phyloP scores from a whole-genome alignment of 1,140 invertebrate species.

The Goniozus legneri region DNA sequence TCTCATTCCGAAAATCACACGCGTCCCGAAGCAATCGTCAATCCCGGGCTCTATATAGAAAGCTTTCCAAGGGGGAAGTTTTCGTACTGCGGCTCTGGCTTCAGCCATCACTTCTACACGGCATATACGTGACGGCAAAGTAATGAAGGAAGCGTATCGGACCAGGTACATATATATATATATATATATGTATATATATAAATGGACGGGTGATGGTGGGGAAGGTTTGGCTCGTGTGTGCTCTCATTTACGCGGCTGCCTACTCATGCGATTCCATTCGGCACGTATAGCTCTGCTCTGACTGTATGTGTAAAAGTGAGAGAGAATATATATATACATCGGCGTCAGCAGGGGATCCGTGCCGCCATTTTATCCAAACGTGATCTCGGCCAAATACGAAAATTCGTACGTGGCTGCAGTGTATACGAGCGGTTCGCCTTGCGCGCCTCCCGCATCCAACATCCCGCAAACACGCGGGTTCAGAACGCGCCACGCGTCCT shows the following conservation, averaged over 20 bases:
- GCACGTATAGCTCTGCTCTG: conserved; percentile 10
- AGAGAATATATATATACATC: conserved; percentile 16
- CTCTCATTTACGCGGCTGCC: background rate
- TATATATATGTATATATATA: too few species aligned
- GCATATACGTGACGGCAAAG: conserved; percentile 28
- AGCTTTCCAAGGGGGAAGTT: too few species aligned
- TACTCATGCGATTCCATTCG: background rate
- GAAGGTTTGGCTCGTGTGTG: background rate
- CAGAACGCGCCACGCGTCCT: too few species aligned
- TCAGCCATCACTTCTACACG: conserved; percentile 1
- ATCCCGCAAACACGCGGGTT: too few species aligned
- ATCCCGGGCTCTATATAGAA: too few species aligned
- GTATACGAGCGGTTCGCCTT: conserved; percentile 22
- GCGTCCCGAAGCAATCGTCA: too few species aligned
- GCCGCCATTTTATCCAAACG: conserved; percentile 50
- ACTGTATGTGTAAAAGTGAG: background rate
- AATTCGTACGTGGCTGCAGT: conserved; percentile 41
- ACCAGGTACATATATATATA: conserved; percentile 17
- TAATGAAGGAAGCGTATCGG: conserved; percentile 30
- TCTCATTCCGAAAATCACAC: too few species aligned
- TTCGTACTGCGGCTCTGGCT: conserved; percentile 3
- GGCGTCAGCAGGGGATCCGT: conserved; percentile 29
- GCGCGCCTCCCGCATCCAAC: too few species aligned
- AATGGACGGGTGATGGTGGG: too few species aligned
- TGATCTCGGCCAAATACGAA: conserved; percentile 48